Evolutionary conservation across 2,888 invertebrate species (phyloP), one percentile per base, ranked within the genome.

Genomic region (Mesochorus sp.): DNA sequence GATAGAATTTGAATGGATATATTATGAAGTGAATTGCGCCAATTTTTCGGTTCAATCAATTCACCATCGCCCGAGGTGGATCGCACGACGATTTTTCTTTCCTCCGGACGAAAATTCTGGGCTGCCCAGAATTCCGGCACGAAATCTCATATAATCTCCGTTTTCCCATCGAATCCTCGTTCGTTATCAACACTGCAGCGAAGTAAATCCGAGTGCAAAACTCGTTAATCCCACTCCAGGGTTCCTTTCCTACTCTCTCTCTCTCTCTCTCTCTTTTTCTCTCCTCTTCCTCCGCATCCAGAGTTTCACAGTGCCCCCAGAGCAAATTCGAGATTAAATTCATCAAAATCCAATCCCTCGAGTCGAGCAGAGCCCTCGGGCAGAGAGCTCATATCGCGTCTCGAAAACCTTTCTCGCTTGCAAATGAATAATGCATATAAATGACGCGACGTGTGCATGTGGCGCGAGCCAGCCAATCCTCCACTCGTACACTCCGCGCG

Each of bases 301-400:
- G 57, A 66, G 66, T 76, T 72, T 78, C 64, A 76, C 53, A 80
- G 73, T 49, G 53, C 59, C 81, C 81, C 79, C 68, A 66, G 70
- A 82, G 78, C 81, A 73, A 81, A 82, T 79, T 88, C 86, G 82
- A 90, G 90, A 91, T 91, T 90, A 90, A 91, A 91, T 90, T 90
- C 89, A 90, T 90, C 89, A 89, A 88, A 89, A 89, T 90, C 88
- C 89, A 90, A 89, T 89, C 86, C 87, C 82, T 83, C 74, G 67
- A 62, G 67, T 61, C 62, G 79, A 75, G 71, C 21, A 55, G 85
- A 83, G 80, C 81, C 86, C 87, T 86, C 80, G 81, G 81, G 81
- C 83, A 81, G 89, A 89, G 88, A 90, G 86, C 86, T 88, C 89
- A 83, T 82, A 82, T 81, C 80, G 84, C 82, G 79, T 82, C 80